These are phyloP conservation scores for Candoia aspera DNA, from an alignment of 2,113 vertebrate genomes.

Conservation along the genomic window DNA sequence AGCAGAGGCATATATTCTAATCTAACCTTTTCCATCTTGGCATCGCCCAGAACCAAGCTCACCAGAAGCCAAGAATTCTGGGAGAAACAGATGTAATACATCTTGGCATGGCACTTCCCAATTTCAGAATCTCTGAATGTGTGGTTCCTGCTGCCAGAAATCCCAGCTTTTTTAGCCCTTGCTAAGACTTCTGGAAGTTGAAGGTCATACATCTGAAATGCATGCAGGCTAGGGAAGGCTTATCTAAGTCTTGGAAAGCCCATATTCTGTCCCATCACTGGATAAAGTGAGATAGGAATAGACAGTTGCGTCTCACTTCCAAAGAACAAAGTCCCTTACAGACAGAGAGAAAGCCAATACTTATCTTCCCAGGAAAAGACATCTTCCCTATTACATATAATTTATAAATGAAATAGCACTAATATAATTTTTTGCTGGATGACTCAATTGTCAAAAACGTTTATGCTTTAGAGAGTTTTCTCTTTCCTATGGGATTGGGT, in stretches of 20 bases:
- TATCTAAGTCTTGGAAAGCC: background rate
- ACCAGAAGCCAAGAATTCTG: background rate
- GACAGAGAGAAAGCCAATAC: background rate
- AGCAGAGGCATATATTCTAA: background rate
- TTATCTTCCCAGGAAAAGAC: background rate
- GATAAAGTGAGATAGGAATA: background rate
- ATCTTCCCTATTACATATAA: background rate
- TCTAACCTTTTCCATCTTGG: background rate
- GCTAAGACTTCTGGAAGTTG: background rate
- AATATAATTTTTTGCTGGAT: background rate
- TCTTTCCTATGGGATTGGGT: background rate
- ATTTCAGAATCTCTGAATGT: background rate
- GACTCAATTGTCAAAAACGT: background rate
- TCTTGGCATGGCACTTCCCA: background rate
- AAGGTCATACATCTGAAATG: background rate
- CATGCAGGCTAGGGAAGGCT: background rate
- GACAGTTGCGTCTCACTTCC: background rate
- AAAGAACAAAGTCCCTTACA: background rate
- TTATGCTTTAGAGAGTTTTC: background rate
- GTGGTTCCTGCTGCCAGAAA: background rate
- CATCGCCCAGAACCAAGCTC: background rate
- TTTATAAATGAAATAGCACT: constrained; percentile 9
- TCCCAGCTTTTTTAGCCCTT: background rate
- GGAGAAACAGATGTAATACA: background rate
- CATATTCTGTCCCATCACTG: background rate